A percentile compares a stretch with the other conserved stretches of the same genome.
phyloP scores from a whole-genome alignment of 2,888 invertebrate species.

The Mayetiola destructor region DNA sequence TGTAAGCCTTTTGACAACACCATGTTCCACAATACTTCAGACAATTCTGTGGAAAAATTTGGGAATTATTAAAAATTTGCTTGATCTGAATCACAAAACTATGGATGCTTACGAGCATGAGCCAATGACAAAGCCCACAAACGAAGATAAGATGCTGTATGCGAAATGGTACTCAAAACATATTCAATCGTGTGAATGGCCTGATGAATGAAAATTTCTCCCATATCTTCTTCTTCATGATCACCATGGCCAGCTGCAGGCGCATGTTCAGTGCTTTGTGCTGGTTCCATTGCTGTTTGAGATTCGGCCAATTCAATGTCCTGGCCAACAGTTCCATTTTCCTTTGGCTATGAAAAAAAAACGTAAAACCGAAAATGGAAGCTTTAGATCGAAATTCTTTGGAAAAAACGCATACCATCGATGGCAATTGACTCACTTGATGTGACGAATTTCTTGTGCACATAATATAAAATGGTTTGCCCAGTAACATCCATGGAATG shows the following conservation, averaged over 20 bases:
- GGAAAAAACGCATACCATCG: background rate
- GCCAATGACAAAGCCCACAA: conserved; percentile 93
- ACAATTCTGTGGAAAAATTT: conserved; percentile 51
- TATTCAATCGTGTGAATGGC: conserved; percentile 95
- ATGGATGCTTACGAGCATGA: conserved; percentile 63
- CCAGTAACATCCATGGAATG: conserved; percentile 85
- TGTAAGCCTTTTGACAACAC: conserved; percentile 63
- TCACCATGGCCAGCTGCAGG: conserved; percentile 22
- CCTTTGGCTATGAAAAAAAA: conserved; percentile 24
- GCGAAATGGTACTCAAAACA: conserved; percentile 87
- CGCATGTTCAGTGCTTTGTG: conserved; percentile 14
- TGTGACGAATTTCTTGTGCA: conserved; percentile 36
- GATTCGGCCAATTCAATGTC: conserved; percentile 47
- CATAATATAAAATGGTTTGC: conserved; percentile 73
- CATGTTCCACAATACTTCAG: conserved; percentile 88
- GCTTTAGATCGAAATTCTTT: background rate
- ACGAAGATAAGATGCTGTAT: conserved; percentile 91
- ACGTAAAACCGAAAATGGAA: background rate
- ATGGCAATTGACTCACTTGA: conserved; percentile 27
- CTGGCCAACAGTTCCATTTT: conserved; percentile 49
- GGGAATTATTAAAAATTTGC: background rate
- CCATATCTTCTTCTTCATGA: conserved; percentile 50
- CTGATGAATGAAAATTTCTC: conserved; percentile 85
- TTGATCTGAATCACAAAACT: background rate
- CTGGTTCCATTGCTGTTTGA: conserved; percentile 24